Percentiles rank a stretch among this genome's conserved stretches.
Conservation (phyloP, 1,140 invertebrate genomes). For the Drosophila santomea region DNA sequence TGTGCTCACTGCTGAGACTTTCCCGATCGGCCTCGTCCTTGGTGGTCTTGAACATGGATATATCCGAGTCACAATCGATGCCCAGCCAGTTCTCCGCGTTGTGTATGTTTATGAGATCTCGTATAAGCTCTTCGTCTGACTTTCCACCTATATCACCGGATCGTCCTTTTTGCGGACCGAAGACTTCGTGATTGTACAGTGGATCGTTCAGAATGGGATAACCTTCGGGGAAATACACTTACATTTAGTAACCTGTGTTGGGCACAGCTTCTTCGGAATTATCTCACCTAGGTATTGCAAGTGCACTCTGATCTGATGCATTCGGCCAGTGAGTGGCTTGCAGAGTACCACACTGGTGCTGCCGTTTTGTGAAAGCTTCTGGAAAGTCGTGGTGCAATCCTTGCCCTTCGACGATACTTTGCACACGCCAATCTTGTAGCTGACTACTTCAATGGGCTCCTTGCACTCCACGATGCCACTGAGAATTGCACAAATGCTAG, state of each 20-base stretch:
- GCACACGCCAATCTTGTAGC: slow-evolving; percentile 98
- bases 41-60: slow-evolving; percentile 90
- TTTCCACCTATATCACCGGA: slow-evolving; percentile 95
- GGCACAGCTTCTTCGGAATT: neutral
- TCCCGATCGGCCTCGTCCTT: slow-evolving; percentile 87
- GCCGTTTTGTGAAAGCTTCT: slow-evolving; percentile 93
- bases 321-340: slow-evolving; percentile 96
- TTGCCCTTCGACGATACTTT: slow-evolving; percentile 97
- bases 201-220: slow-evolving; percentile 96
- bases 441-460: slow-evolving; percentile 97
- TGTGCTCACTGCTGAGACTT: slow-evolving; percentile 51
- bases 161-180: slow-evolving; percentile 96
- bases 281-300: slow-evolving; percentile 91
- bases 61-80: slow-evolving; percentile 94
- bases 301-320: slow-evolving; percentile 99
- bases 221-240: slow-evolving; percentile 10
- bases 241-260: neutral
- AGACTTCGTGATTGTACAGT: slow-evolving; percentile 96
- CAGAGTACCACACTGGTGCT: slow-evolving; percentile 97
- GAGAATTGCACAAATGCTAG: neutral
- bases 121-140: slow-evolving; percentile 94
- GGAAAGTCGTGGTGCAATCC: slow-evolving; percentile 95
- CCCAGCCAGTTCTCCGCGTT: slow-evolving; percentile 97
- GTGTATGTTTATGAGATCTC: slow-evolving; percentile 95
- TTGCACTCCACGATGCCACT: slow-evolving; percentile 90